Evolutionary conservation across 2,888 invertebrate species (phyloP), one percentile per base, ranked within the genome.

Genomic region (Subacronicta megacephala): DNA sequence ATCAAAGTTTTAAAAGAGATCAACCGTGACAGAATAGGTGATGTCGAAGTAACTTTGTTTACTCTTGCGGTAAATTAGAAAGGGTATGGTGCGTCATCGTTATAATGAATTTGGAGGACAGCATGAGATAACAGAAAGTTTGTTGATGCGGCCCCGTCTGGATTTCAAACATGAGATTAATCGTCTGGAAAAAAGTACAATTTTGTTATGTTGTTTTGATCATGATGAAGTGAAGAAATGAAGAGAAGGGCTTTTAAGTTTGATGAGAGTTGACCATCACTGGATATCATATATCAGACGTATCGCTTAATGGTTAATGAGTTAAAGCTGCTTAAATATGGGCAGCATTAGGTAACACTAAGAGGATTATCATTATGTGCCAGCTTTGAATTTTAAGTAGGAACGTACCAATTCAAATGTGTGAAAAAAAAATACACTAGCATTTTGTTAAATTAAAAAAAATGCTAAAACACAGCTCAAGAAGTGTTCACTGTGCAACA

Each of bases 11-110:
- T 50, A 60, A 65, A 71, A 66, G 66, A 72, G 65, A 69, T 72
- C 59, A 59, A 18, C 42, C 54, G 41, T 60, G 62, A 65, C 45
- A 70, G 62, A 72, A 65, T 69, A 50, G 52, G 62, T 62, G 62
- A 49, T 54, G 52, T 47, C 23, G 56, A 42, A 55, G 42, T 31
- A 62, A 72, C 52, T 72, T 72, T 50, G 66, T 62, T 57, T 66
- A 43, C 53, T 56, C 61, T 59, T 46, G 59, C 66, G 66, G 72
- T 72, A 72, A 73, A 73, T 72, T 73, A 66, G 59, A 66, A 59
- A 49, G 49, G 62, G 50, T 50, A 50, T 45, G 52, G 20, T 35
- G 46, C 16, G 66, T 72, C 72, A 72, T 57, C 55, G 46, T 69
- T 69, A 52, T 50, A 40, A 54, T 54, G 41, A 52, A 43, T 56